Evolutionary conservation across 2,888 invertebrate species (phyloP), one percentile per base, ranked within the genome.

Genomic region (Drosophila quasianomalipes): DNA sequence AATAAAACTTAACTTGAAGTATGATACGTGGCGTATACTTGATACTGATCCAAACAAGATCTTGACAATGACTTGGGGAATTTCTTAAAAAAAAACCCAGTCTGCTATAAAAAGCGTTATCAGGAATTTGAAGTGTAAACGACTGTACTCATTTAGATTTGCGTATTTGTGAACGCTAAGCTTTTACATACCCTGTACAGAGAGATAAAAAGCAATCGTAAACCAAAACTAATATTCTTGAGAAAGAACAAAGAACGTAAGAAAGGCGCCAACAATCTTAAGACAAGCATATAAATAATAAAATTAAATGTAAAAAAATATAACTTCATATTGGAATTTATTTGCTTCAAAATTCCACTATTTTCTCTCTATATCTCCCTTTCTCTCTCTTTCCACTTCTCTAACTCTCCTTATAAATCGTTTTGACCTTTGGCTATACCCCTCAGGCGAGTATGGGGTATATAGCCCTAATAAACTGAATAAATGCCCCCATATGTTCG

Each of bases 1-100:
- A 22, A 30, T 58, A 37, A 39, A 26, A 31, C 51, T 41, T 31
- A 28, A 35, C 16, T 35, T 31, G 33, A 37, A 14, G 3, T 35
- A 53, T 41, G 39, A 4, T 22, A 63, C 52, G 53, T 57, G 59
- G 31, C 64, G 68, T 73, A 62, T 68, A 61, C 54, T 61, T 64
- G 44, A 79, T 59, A 54, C 7, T 7, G 22, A 47, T 28, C 19
- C 22, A 10, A 63, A 26, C 30, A 37, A 59, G 28, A 57, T 63
- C 39, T 37, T 37, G n/a, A 14, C n/a, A 53, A 37, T 35, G 12
- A 52, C 19, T n/a, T 16, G 33, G 10, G 30, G 22, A 39, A 58
- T 35, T 47, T 14, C 37, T 31, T 39, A 12, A 22, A 37, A 37
- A 28, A 31, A 39, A n/a, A 9, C 14, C 4, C 37, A 7, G 4